Evolutionary conservation across 2,797 vertebrate species (phyloP), one percentile per base, ranked within the genome.

Genomic region (Enteromius trimaculatus): DNA sequence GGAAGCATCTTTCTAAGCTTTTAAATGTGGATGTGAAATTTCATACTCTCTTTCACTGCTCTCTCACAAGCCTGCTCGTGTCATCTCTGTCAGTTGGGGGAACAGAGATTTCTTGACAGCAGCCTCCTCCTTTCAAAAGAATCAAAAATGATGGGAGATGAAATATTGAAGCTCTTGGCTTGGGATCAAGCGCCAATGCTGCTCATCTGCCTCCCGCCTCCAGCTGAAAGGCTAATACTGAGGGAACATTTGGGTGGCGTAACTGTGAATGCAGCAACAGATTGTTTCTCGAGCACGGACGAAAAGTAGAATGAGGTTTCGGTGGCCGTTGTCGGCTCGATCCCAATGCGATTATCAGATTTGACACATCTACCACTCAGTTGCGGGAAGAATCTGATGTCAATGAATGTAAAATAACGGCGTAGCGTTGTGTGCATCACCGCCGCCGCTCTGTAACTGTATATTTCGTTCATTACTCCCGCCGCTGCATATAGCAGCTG

Each of bases 1-100:
- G 81, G 53, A 79, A 58, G 79, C 62, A 55, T 84, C 47, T 86
- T 80, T 82, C 77, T 80, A 80, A 66, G 77, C 80, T 83, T 76
- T 70, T 82, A 66, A 82, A 84, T 80, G 81, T 71, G 34, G 6
- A 74, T 71, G 44, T 60, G 34, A 51, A 65, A 62, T 69, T 31
- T 83, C 81, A 74, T 58, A 49, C 83, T 77, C 69, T 84, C 69
- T 64, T 79, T 75, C 72, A 7, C 74, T 51, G 8, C 58, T 89
- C 87, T 86, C 87, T 89, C 90, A 89, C 87, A 89, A 88, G 90
- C 90, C 87, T 91, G 89, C 88, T 34, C 68, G 51, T 53, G 58
- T 53, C 60, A 55, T 47, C 39, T 71, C 31, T 65, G 23, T 80
- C 79, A 81, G 75, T 79, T 64, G 47, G 49, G 51, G 39, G 7